Conservation (phyloP, 2,113 vertebrate species). For the Sialia sialis region DNA sequence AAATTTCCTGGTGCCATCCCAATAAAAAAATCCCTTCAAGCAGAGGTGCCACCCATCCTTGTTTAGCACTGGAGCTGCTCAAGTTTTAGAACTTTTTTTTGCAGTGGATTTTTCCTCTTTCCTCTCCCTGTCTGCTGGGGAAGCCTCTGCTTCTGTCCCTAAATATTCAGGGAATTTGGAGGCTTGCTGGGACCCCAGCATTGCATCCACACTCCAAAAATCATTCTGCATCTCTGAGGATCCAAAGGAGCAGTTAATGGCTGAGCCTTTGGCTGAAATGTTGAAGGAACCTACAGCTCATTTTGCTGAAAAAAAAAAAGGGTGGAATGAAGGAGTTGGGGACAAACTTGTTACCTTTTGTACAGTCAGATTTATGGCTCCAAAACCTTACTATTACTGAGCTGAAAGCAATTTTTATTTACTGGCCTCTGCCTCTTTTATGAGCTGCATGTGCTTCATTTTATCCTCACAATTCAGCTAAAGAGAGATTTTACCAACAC, state of each 20-base stretch:
- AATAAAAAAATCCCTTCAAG: not conserved
- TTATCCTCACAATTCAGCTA: not conserved
- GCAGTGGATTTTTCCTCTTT: not conserved
- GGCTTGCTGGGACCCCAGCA: not conserved
- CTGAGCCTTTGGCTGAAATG: fast-evolving
- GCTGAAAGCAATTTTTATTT: not conserved
- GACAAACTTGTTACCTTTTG: not conserved
- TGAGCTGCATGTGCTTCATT: not conserved
- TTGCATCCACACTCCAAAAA: not conserved
- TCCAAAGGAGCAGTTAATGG: fast-evolving
- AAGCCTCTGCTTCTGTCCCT: not conserved
- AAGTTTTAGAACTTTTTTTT: not conserved
- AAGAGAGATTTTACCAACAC: not conserved
- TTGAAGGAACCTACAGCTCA: not conserved
- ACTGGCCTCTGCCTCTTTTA: not conserved
- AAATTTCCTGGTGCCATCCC: not conserved
- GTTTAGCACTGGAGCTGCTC: not conserved
- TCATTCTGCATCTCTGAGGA: not conserved
- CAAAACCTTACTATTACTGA: not conserved
- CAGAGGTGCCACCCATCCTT: not conserved
- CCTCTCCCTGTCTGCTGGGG: not conserved
- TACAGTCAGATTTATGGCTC: not conserved
- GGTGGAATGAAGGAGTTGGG: fast-evolving
- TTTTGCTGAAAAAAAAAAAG: not conserved
- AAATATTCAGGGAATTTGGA: not conserved